A percentile compares a stretch with the other conserved stretches of the same genome.
phyloP scores from a whole-genome alignment of 2,113 vertebrate species.

The Chaenocephalus aceratus region DNA sequence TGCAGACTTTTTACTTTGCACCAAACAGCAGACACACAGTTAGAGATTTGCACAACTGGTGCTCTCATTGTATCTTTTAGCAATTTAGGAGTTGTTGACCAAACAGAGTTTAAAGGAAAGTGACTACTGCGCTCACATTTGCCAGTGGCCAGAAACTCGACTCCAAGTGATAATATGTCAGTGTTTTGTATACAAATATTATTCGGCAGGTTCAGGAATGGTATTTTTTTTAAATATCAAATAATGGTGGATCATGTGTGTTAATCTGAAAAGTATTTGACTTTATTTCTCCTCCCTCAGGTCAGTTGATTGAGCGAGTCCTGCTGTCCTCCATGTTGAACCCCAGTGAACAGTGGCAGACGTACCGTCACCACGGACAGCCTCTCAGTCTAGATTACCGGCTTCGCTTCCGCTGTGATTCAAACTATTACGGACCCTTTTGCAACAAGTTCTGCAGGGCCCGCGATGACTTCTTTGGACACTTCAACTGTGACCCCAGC shows the following conservation, averaged over 20 bases:
- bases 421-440: conserved; percentile 85
- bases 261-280: not conserved
- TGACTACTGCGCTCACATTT: not conserved
- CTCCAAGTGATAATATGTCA: not conserved
- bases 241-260: not conserved
- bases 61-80: not conserved
- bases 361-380: conserved; percentile 81
- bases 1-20: not conserved
- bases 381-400: conserved; percentile 85
- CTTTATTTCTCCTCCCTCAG: conserved; percentile 60
- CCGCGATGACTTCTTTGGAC: conserved; percentile 85
- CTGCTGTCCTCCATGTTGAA: conserved; percentile 86
- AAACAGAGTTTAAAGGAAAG: not conserved
- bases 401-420: conserved; percentile 84
- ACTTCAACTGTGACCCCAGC: conserved; percentile 85
- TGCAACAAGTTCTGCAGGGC: conserved; percentile 85
- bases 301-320: conserved; percentile 85
- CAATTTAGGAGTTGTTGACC: no score
- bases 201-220: not conserved
- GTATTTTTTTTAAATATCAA: not conserved
- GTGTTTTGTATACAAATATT: not conserved
- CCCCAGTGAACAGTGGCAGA: conserved; percentile 85
- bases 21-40: not conserved
- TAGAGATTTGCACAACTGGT: not conserved
- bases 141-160: not conserved